A percentile compares a stretch with the other conserved stretches of the same genome.
phyloP scores from a whole-genome alignment of 2,797 vertebrate species.

The Hyperoplus lanceolatus region DNA sequence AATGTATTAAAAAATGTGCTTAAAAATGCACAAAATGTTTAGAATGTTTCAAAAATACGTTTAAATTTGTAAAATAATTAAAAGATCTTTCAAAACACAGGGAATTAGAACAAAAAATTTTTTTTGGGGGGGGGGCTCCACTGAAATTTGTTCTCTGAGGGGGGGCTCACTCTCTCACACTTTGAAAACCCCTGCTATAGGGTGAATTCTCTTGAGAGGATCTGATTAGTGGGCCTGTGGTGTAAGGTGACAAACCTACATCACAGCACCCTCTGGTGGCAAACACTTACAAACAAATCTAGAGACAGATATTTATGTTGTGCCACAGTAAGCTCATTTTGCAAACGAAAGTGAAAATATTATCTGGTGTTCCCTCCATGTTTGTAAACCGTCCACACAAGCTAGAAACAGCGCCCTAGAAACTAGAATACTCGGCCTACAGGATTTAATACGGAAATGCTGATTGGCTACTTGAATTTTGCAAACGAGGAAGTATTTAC shows the following conservation, averaged over 20 bases:
- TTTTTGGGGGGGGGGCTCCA: too few relatives aligned
- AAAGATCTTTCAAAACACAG: too few relatives aligned
- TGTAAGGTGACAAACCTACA: neutral
- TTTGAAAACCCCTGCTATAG: too few relatives aligned
- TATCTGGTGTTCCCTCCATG: neutral
- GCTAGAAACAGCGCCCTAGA: too few relatives aligned
- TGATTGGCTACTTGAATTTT: neutral
- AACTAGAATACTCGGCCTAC: neutral
- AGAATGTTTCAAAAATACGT: too few relatives aligned
- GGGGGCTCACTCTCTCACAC: too few relatives aligned
- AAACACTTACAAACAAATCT: neutral
- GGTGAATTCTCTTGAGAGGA: neutral
- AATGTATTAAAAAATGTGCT: too few relatives aligned
- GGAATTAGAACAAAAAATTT: too few relatives aligned
- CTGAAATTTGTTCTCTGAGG: too few relatives aligned
- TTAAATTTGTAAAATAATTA: too few relatives aligned
- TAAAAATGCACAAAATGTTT: too few relatives aligned
- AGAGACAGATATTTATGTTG: neutral
- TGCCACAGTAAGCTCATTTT: neutral
- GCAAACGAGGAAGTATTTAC: neutral
- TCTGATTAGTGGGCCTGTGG: neutral
- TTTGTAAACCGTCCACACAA: neutral
- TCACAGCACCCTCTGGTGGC: conserved; percentile 61
- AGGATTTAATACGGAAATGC: neutral
- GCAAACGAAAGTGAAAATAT: neutral